Evolutionary conservation across 1,140 invertebrate species (phyloP), one percentile per base, ranked within the genome.

Genomic region (Cydia strobilella): DNA sequence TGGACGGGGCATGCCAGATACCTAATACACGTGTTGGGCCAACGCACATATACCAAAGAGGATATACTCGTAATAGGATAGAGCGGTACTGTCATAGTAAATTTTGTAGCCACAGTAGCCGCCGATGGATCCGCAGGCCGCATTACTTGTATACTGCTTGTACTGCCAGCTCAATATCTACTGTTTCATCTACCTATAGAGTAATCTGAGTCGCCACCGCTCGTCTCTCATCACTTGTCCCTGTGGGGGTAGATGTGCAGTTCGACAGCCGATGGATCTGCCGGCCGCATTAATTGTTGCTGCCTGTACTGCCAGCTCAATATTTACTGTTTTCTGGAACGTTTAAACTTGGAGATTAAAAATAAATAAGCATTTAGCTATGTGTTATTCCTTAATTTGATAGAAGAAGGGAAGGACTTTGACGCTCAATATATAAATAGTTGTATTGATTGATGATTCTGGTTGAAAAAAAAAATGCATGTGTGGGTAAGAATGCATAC

Each of bases 201-300:
- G 31, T 35, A 7, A 35, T 7, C 31, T 72, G 62, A 45, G 39
- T 15, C 71, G 18, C 71, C 10, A 48, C 18, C 35, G 39, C 39
- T 48, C 45, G 18, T 48, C 71, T 18, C 59, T 27, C 13, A 1
- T 45, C 1, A 3, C 12, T 13, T 45, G 42, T 35, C 0, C 42
- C 42, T 12, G 42, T 45, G 13, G 42, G 42, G 42, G 42, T 45
- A 45, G 42, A 45, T 45, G 42, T 59, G 85, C 74, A 81, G 84
- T 90, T 90, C 89, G 89, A 91, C 89, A 91, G 88, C 79, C 88
- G 89, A 91, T 91, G 86, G 89, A 91, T 91, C 86, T 88, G 84
- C 86, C 88, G 80, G 84, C 83, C 80, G 84, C 86, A 89, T 89
- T 90, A 90, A 90, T 90, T 90, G 85, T 80, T 88, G 86, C 81